These are phyloP conservation scores for Grantiella picta DNA, from an alignment of 2,113 vertebrate genomes.

Conservation along the genomic window DNA sequence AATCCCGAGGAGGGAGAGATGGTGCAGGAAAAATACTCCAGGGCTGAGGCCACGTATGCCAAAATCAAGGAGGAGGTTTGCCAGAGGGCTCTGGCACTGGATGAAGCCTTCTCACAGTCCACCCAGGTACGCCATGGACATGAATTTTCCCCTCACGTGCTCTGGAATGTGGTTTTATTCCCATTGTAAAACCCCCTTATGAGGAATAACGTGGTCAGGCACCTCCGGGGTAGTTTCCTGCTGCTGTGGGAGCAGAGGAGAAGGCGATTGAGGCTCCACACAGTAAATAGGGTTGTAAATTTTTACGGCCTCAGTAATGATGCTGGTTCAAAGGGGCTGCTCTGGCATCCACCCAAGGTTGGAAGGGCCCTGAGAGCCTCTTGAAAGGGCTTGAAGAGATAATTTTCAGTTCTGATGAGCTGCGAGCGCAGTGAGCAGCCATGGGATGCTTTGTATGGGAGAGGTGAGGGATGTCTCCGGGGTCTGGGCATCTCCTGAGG, in stretches of 20 bases:
- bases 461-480: accelerated
- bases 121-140: slow-evolving; percentile 80
- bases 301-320: background rate
- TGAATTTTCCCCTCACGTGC: accelerated
- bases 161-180: background rate
- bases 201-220: background rate
- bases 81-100: slow-evolving; percentile 82
- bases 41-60: slow-evolving; percentile 81
- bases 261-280: background rate
- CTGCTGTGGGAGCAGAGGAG: background rate
- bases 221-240: background rate
- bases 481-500: background rate
- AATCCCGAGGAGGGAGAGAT: slow-evolving; percentile 86
- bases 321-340: slow-evolving; percentile 22
- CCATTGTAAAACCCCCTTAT: background rate
- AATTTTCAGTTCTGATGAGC: slow-evolving; percentile 27
- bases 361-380: background rate
- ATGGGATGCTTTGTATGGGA: background rate
- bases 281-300: background rate
- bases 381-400: background rate
- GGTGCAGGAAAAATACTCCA: slow-evolving; percentile 82
- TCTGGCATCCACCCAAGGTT: background rate
- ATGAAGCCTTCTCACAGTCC: slow-evolving; percentile 93
- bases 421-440: background rate
- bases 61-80: slow-evolving; percentile 93